These are phyloP conservation scores for Metaphire vulgaris DNA, from an alignment of 1,140 invertebrate species.

Conservation along the genomic window DNA sequence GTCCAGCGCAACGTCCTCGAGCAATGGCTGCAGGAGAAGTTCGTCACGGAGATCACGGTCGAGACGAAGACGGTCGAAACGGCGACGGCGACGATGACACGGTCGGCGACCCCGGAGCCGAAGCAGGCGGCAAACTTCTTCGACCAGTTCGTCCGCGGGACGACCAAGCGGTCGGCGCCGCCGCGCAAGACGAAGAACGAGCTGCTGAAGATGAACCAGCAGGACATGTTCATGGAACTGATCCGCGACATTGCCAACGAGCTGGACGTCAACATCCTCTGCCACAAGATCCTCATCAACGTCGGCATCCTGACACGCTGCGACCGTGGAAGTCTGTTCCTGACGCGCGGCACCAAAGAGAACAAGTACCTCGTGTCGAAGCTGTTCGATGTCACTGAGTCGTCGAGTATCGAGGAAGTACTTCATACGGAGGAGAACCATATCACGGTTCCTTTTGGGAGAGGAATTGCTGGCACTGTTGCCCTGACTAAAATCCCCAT, in stretches of 20 bases:
- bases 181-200: slow-evolving; percentile 9
- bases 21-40: not conserved
- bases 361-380: slow-evolving; percentile 77
- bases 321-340: slow-evolving; percentile 77
- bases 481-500: slow-evolving; percentile 78
- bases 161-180: not conserved
- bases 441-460: slow-evolving; percentile 71
- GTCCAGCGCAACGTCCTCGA: not conserved
- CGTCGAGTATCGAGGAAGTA: slow-evolving; percentile 74
- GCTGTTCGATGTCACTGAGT: slow-evolving; percentile 81
- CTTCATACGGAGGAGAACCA: slow-evolving; percentile 64
- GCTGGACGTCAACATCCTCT: slow-evolving; percentile 82
- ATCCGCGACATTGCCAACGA: slow-evolving; percentile 88
- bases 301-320: slow-evolving; percentile 65
- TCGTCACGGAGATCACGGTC: not conserved
- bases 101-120: not conserved
- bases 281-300: slow-evolving; percentile 88
- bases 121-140: not conserved
- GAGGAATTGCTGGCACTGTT: slow-evolving; percentile 80
- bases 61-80: not conserved
- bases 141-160: not conserved
- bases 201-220: slow-evolving; percentile 19
- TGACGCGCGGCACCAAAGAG: slow-evolving; percentile 69
- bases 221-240: slow-evolving; percentile 65
- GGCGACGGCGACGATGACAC: not conserved